Percentiles rank a stretch among this genome's conserved stretches.
Evolutionary conservation across 35 echinoderm and acorn worm species (phyloP).

Genomic region (Acanthaster planci): DNA sequence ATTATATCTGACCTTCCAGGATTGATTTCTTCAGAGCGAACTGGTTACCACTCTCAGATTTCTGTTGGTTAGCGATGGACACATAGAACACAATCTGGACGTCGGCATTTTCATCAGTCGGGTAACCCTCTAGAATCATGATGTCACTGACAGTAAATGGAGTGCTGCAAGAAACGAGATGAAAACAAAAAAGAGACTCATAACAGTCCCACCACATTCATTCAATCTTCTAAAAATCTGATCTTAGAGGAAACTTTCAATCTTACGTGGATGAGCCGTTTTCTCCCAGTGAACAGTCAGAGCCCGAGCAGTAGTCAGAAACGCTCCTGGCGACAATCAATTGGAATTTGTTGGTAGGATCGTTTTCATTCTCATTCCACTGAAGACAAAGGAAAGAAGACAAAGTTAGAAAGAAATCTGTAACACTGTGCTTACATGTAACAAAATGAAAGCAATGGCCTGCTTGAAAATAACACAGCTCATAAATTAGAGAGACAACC

Average conservation of each 20-base stretch:
- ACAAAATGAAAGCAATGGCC: background rate
- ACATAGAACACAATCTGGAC: conserved; percentile 2
- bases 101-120: background rate
- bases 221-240: background rate
- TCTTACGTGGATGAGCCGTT: background rate
- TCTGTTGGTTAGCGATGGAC: background rate
- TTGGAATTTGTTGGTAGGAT: background rate
- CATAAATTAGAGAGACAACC: background rate
- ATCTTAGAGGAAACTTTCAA: background rate
- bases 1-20: background rate
- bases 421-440: too few species aligned
- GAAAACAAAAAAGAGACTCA: background rate
- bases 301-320: background rate
- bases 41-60: background rate
- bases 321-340: background rate
- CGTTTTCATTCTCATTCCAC: background rate
- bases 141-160: background rate
- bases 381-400: background rate
- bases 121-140: background rate
- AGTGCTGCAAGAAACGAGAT: background rate
- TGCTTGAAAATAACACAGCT: background rate
- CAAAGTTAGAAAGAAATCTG: too few species aligned
- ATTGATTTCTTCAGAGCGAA: background rate
- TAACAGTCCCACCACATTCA: background rate
- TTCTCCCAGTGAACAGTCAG: background rate